Base-by-base conservation (phyloP, 1,140 invertebrate species). In the Psilanteris sp. region DNA sequence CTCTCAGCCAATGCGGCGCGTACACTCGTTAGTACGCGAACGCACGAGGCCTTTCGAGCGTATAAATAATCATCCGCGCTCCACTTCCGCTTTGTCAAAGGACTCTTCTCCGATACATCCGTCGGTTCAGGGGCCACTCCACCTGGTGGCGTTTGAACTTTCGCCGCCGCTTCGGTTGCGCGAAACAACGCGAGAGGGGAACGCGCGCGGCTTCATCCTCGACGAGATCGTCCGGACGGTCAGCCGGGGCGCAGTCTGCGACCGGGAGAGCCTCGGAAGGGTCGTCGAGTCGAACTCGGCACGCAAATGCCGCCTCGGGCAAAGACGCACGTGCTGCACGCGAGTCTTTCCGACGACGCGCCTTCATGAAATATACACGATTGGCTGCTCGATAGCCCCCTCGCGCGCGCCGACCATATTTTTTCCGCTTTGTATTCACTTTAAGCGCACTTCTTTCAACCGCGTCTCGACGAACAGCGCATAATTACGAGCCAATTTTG, bases 401-500 rank as follows among this genome's bases (percentile, higher is more conserved):
- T 20, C 5, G 18, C 18, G 18, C 18, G 5, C 18, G n/a, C n/a
- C n/a, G n/a, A n/a, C n/a, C n/a, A n/a, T 26, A 5, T 7, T 26
- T 26, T 26, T 26, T 7, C 6, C 7, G n/a, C 13, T 13, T 11
- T 10, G 1, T 10, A 11, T n/a, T 24, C 11, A 32, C 11, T 44
- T 44, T n/a, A n/a, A n/a, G n/a, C n/a, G n/a, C n/a, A n/a, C n/a
- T n/a, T n/a, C n/a, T n/a, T n/a, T n/a, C n/a, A n/a, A n/a, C n/a
- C 3, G 29, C 41, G 20, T 61, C 55, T 27, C 15, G 6, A 27
- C 36, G 20, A 54, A 66, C 43, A 52, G 46, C 43, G 48, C 46
- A 66, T 54, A 66, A 66, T 54, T 43, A 20, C 29, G 26, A 10
- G 13, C 16, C 46, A 54, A 44, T 66, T 66, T 39, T 5, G 9